These are phyloP conservation scores for Heliconius hortense DNA, from an alignment of 2,888 invertebrate genomes.

Conservation along the genomic window DNA sequence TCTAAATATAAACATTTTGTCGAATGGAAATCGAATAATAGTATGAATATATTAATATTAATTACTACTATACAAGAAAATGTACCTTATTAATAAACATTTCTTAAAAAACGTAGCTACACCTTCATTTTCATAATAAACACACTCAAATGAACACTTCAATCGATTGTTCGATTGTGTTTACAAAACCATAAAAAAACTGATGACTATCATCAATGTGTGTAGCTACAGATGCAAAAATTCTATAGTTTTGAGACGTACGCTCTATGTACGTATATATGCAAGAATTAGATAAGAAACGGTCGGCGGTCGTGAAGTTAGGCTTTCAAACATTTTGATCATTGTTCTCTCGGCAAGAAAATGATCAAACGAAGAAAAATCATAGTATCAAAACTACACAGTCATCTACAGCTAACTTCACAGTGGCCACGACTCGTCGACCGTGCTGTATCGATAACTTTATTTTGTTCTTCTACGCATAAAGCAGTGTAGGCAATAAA, in stretches of 20 bases:
- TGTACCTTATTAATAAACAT: not conserved
- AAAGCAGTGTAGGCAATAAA: no score
- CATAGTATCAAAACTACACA: no score
- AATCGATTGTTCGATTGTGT: slow-evolving; percentile 11
- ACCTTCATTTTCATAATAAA: slow-evolving; percentile 3
- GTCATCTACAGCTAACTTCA: no score
- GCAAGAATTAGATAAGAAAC: no score
- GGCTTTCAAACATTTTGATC: no score
- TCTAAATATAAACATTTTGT: not conserved
- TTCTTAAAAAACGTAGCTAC: not conserved
- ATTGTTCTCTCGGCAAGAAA: no score
- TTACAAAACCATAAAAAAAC: slow-evolving; percentile 15
- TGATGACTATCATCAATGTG: not conserved
- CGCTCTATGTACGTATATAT: not conserved
- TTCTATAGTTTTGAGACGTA: not conserved
- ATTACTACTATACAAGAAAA: not conserved
- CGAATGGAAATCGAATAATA: not conserved
- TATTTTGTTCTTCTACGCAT: no score
- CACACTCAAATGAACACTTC: not conserved
- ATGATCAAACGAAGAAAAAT: no score
- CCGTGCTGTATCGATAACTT: no score
- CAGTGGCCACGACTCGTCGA: no score
- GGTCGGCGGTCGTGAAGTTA: no score
- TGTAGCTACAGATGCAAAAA: not conserved
- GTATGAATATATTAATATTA: not conserved